phyloP scores from a whole-genome alignment of 2,113 vertebrate genomes.

The Phoxinus phoxinus region DNA sequence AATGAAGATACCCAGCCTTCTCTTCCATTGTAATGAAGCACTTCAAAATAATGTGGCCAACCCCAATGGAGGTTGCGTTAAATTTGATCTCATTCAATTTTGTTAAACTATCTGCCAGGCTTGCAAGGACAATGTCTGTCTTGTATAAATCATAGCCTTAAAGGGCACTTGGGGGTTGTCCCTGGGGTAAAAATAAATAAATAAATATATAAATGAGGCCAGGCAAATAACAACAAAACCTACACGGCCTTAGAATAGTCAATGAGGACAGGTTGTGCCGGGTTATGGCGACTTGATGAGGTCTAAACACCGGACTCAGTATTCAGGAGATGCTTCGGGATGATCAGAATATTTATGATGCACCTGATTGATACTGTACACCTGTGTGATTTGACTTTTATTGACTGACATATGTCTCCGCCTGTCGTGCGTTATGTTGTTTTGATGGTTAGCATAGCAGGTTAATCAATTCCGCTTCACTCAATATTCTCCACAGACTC shows the following conservation, averaged over 20 bases:
- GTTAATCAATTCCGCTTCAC: constrained; percentile 31
- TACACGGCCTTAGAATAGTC: constrained; percentile 30
- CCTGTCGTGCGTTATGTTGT: neutral
- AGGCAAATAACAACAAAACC: constrained; percentile 73
- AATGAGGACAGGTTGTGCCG: neutral
- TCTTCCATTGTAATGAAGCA: constrained; percentile 74
- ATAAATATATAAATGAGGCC: constrained; percentile 52
- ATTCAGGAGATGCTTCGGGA: constrained; percentile 16
- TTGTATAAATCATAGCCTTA: constrained; percentile 76
- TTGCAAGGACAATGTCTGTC: constrained; percentile 73
- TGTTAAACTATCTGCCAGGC: constrained; percentile 75
- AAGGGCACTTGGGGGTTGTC: constrained; percentile 72
- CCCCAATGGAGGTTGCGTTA: constrained; percentile 73
- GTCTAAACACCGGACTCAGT: neutral
- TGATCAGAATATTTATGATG: constrained; percentile 11
- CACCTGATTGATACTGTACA: constrained; percentile 30
- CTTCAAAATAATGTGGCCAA: constrained; percentile 75
- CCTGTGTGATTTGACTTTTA: constrained; percentile 28
- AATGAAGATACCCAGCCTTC: constrained; percentile 68
- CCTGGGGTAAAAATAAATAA: constrained; percentile 56
- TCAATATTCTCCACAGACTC: constrained; percentile 43
- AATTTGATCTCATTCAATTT: constrained; percentile 79
- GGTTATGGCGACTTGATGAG: constrained; percentile 18
- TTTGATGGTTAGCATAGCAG: constrained; percentile 28
- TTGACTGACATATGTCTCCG: constrained; percentile 33